Evolutionary conservation across 2,888 invertebrate species (phyloP).

Genomic region (Chaetogeoica ovagalla): DNA sequence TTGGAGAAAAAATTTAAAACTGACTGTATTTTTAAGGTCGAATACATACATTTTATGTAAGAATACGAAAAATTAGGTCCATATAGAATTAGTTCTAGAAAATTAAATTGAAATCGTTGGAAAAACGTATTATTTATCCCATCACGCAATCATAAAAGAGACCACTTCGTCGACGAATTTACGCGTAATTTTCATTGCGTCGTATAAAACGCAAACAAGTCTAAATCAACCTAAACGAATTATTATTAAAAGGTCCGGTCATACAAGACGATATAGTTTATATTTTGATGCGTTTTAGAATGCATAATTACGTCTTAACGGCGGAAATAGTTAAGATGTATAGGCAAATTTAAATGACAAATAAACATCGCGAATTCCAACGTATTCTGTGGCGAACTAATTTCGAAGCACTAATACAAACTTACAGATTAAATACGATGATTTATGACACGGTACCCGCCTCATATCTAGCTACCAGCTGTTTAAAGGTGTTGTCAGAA

Average conservation of each 20-base stretch:
- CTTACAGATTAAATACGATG: neutral
- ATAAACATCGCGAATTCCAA: neutral
- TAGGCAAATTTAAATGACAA: neutral
- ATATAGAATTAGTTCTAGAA: neutral
- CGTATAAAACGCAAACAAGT: too few species aligned
- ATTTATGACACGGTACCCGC: neutral
- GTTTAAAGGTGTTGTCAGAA: neutral
- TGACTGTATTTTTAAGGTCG: neutral
- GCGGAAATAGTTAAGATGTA: neutral
- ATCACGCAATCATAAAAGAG: too few species aligned
- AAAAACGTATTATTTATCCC: too few species aligned
- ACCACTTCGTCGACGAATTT: too few species aligned
- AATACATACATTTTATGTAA: neutral
- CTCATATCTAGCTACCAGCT: neutral
- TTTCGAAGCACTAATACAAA: neutral
- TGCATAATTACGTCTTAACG: too few species aligned
- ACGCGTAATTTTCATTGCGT: too few species aligned
- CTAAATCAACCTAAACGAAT: too few species aligned
- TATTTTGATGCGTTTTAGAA: too few species aligned
- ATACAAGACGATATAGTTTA: too few species aligned
- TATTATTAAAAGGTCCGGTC: too few species aligned
- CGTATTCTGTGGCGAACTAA: neutral
- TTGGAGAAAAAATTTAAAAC: neutral
- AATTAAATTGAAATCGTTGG: too few species aligned
- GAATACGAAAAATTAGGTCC: conserved; percentile 4